Percentiles rank a stretch among this genome's conserved stretches.
phyloP scores from a whole-genome alignment of 2,888 invertebrate genomes.

The Eledone cirrhosa region DNA sequence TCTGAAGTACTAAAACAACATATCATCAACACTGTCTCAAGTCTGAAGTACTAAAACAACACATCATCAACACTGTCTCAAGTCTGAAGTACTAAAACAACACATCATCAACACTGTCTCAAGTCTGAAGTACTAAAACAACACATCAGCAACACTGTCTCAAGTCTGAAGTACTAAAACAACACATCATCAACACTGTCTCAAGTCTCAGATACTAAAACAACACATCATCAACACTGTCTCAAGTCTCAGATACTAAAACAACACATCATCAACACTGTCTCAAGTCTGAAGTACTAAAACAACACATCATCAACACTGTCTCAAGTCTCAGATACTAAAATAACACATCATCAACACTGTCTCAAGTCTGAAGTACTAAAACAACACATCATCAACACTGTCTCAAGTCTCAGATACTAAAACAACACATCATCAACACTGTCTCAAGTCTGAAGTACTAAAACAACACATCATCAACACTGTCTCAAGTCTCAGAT shows the following conservation, averaged over 20 bases:
- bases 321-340: conserved; percentile 69
- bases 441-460: conserved; percentile 69
- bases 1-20: not conserved
- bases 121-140: not conserved
- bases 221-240: conserved; percentile 79
- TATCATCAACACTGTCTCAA: conserved; percentile 80
- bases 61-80: conserved; percentile 81
- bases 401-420: conserved; percentile 69
- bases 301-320: conserved; percentile 76
- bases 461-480: conserved; percentile 74
- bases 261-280: conserved; percentile 76
- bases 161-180: not conserved
- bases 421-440: conserved; percentile 76
- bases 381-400: conserved; percentile 76
- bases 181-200: conserved; percentile 82
- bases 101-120: conserved; percentile 82
- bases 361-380: conserved; percentile 69
- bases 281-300: conserved; percentile 68
- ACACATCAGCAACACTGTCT: conserved; percentile 82
- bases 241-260: conserved; percentile 61
- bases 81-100: not conserved
- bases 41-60: not conserved
- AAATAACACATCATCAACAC: conserved; percentile 76
- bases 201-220: not conserved
- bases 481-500: conserved; percentile 71